Evolutionary conservation across 2,888 invertebrate species (phyloP), one percentile per base, ranked within the genome.

Genomic region (Conchocele bisecta): DNA sequence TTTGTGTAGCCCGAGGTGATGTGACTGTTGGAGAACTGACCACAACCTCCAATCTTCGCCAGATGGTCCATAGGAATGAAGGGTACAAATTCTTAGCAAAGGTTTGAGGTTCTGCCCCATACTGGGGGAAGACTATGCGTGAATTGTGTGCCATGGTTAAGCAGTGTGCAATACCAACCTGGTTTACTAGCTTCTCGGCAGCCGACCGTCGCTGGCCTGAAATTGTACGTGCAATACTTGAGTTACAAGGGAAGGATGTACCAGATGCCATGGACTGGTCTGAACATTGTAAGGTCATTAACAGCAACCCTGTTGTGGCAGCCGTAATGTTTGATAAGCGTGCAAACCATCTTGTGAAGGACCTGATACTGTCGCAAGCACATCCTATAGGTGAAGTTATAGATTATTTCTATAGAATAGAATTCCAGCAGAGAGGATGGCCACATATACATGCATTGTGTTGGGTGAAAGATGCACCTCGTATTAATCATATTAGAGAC

Each of bases 301-400:
- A 60, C 26, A 54, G 39, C 15, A 79, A 79, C 58, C 75, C 75
- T 17, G 71, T 77, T 6, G 68, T 66, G 20, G 76, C 70, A 5
- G 65, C 68, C 6, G 56, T 70, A 37, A 76, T 77, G 75, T 77
- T 77, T 65, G 64, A 76, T 20, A 54, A 72, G n/a, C 50, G 75
- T 17, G 67, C 71, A 7, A 51, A 61, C 11, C 17, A 31, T 26
- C 66, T 75, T n/a, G 56, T 75, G 20, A 51, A 39, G 33, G 28
- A 70, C 15, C 26, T 75, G 22, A 70, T 75, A 29, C 33, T 61
- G 22, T 53, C 59, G 13, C 48, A 53, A 35, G 50, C 54, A 26
- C 29, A 68, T n/a, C 75, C 75, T 13, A 58, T 75, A 60, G 71
- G 75, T 31, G 24, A 67, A 39, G 57, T 75, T 7, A 24, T 28